Percentiles rank a stretch among this genome's conserved stretches.
These are phyloP conservation scores for Apotomis betuletana DNA, from an alignment of 2,888 invertebrate species.

Conservation along the genomic window DNA sequence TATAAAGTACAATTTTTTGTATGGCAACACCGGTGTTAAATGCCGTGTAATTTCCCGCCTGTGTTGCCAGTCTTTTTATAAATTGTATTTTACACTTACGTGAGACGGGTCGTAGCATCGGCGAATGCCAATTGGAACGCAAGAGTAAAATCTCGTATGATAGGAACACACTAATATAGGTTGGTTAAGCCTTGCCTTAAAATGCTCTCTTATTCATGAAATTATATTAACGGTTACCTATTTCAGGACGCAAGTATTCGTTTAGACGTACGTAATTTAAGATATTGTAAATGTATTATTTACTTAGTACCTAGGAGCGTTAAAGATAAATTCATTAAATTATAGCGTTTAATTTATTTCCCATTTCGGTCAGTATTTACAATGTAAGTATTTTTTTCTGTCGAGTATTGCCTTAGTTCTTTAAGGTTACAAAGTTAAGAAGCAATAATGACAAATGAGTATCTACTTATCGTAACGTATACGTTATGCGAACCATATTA, in stretches of 20 bases:
- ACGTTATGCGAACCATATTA: conserved; percentile 39
- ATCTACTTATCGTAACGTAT: conserved; percentile 37
- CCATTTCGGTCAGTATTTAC: conserved; percentile 83
- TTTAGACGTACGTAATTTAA: conserved; percentile 70
- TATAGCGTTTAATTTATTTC: conserved; percentile 80
- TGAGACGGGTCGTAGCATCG: not conserved
- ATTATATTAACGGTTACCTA: conserved; percentile 82
- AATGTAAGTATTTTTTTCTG: conserved; percentile 78
- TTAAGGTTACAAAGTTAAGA: conserved; percentile 63
- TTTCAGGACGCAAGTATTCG: conserved; percentile 81
- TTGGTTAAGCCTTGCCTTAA: conserved; percentile 74
- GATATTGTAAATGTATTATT: conserved; percentile 77
- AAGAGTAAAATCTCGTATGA: conserved; percentile 53
- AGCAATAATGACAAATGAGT: conserved; percentile 55
- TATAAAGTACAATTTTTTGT: conserved; percentile 2
- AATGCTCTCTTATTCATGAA: conserved; percentile 81
- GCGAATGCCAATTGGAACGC: conserved; percentile 43
- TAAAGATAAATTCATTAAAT: conserved; percentile 66
- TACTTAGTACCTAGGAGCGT: conserved; percentile 61
- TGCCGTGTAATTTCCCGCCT: not conserved
- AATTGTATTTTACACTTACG: not conserved
- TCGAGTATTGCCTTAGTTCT: conserved; percentile 66
- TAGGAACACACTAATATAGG: conserved; percentile 50
- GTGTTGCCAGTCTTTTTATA: not conserved
- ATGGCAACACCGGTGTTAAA: not conserved